Conservation (phyloP, 2,113 vertebrate species). For the Larimichthys crocea region DNA sequence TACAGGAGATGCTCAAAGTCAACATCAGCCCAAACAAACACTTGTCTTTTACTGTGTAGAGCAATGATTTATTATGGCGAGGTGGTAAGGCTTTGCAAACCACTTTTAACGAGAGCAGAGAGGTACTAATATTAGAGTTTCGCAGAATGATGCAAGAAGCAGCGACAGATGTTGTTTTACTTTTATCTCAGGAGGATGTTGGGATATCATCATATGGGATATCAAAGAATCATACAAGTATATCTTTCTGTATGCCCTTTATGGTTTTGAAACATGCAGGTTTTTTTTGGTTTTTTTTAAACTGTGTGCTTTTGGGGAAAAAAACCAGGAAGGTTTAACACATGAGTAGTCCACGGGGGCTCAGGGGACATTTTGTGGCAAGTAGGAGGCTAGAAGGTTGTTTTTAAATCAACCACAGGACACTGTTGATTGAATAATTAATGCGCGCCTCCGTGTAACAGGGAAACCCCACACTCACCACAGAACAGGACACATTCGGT, state of each 20-base stretch:
- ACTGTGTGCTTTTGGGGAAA: too few species aligned
- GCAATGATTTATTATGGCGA: not conserved
- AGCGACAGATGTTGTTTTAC: not conserved
- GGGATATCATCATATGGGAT: not conserved
- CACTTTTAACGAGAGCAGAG: not conserved
- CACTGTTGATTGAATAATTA: conserved; percentile 82
- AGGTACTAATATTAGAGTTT: not conserved
- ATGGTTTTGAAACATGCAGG: not conserved
- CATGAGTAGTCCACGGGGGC: conserved; percentile 20
- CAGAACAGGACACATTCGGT: conserved; percentile 35
- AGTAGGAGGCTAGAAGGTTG: conserved; percentile 49
- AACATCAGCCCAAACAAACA: not conserved
- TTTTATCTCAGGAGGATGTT: not conserved
- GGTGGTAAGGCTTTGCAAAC: not conserved
- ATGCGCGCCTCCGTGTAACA: conserved; percentile 64
- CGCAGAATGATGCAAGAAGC: not conserved
- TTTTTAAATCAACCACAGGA: conserved; percentile 77
- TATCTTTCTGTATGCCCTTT: not conserved
- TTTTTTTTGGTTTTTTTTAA: not conserved
- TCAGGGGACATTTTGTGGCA: conserved; percentile 72
- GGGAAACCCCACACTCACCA: conserved; percentile 60
- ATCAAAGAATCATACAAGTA: not conserved
- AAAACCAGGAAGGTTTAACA: too few species aligned
- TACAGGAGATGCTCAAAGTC: not conserved
- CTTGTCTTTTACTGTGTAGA: not conserved